Evolutionary conservation across 2,888 invertebrate species (phyloP).

Genomic region (Coelopa pilipes): DNA sequence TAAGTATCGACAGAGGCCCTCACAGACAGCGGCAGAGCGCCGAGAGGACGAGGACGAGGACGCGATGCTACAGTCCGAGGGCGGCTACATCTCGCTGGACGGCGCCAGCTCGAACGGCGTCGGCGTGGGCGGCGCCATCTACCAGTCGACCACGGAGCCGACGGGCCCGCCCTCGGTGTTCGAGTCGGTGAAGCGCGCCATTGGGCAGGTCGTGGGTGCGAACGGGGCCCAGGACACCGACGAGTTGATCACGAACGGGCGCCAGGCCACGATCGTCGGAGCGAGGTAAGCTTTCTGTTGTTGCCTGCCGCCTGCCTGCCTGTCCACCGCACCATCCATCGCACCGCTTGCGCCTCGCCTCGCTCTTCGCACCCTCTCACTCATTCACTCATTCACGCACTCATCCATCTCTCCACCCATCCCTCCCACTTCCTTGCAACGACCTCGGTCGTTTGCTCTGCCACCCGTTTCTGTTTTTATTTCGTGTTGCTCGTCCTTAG

Average conservation of each 20-base stretch:
- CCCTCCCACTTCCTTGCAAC: no score
- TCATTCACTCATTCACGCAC: no score
- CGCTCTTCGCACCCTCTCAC: no score
- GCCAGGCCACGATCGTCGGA: constrained; percentile 62
- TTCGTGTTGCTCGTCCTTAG: no score
- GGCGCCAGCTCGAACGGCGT: constrained; percentile 59
- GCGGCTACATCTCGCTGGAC: constrained; percentile 66
- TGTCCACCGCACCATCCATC: no score
- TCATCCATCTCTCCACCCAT: no score
- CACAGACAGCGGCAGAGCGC: neutral
- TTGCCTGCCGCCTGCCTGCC: neutral
- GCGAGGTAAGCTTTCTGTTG: constrained; percentile 62
- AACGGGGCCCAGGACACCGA: constrained; percentile 56
- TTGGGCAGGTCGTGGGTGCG: constrained; percentile 66
- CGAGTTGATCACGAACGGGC: constrained; percentile 60
- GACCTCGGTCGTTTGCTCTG: no score
- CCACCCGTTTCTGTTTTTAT: no score
- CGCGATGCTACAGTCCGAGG: constrained; percentile 66
- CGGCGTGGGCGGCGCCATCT: constrained; percentile 63
- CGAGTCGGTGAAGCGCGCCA: constrained; percentile 65
- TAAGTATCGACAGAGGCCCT: neutral
- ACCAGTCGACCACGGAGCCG: constrained; percentile 67
- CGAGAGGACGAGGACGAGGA: constrained; percentile 44
- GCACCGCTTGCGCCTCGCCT: no score
- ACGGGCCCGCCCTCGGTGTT: constrained; percentile 65